Percentiles rank a stretch among this genome's conserved stretches.
These are phyloP conservation scores for Struthidea cinerea DNA, from an alignment of 2,113 vertebrate species.

Conservation along the genomic window DNA sequence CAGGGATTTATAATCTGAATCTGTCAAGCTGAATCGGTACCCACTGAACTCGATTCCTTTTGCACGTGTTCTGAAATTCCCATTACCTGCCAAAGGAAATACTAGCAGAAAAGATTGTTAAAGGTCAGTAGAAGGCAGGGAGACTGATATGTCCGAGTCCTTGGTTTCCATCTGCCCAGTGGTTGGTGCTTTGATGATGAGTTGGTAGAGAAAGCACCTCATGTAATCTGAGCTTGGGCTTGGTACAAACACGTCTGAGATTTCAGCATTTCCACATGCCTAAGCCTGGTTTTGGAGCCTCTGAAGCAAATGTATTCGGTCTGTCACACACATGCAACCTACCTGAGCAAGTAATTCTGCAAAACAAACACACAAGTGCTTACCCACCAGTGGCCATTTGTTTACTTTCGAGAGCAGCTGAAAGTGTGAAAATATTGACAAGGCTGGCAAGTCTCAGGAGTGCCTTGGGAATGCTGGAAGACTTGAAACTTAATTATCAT, in stretches of 20 bases:
- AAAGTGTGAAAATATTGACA: constrained; percentile 40
- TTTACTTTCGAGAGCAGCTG: neutral
- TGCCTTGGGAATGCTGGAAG: neutral
- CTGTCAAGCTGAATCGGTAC: neutral
- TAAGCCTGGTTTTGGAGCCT: neutral
- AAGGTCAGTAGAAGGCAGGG: neutral
- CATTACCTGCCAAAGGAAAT: neutral
- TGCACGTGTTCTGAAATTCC: neutral
- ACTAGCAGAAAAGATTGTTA: neutral
- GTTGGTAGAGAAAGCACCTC: neutral
- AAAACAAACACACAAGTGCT: constrained; percentile 9
- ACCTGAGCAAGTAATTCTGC: neutral
- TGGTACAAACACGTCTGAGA: neutral
- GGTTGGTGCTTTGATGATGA: neutral
- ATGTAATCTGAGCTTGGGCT: rapidly evolving
- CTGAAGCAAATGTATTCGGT: neutral
- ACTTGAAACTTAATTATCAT: neutral
- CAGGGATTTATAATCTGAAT: neutral
- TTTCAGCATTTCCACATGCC: neutral
- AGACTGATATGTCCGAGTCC: neutral
- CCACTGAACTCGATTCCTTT: neutral
- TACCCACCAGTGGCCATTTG: neutral
- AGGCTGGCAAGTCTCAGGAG: neutral
- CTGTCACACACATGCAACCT: neutral
- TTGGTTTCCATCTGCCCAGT: neutral